Percentiles rank a stretch among this genome's conserved stretches.
Conservation (phyloP, 2,797 vertebrate genomes). For the Protonibea diacanthus region DNA sequence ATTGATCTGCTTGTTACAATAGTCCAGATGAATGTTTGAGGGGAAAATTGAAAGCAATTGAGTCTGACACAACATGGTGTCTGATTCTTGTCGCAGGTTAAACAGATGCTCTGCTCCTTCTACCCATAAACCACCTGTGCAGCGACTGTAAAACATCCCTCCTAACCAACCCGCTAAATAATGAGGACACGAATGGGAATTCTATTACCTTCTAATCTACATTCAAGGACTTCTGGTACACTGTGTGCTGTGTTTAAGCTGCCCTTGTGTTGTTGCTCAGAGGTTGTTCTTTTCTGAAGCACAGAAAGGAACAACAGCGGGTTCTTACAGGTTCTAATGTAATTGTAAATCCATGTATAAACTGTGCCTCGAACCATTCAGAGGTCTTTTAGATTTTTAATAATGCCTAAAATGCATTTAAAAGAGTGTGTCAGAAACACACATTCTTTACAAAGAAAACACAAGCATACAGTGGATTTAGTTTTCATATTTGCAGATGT, state of each 20-base stretch:
- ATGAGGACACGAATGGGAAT: conserved; percentile 69
- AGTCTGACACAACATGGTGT: conserved; percentile 72
- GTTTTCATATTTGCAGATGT: neutral
- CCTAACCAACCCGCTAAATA: conserved; percentile 59
- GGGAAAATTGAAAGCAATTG: conserved; percentile 78
- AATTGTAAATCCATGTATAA: neutral
- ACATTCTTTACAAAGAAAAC: neutral
- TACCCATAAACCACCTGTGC: conserved; percentile 73
- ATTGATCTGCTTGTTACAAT: conserved; percentile 80
- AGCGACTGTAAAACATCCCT: conserved; percentile 66
- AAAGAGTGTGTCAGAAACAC: conserved; percentile 1
- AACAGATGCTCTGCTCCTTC: conserved; percentile 69
- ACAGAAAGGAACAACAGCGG: conserved; percentile 3
- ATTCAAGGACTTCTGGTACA: conserved; percentile 61
- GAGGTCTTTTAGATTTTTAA: neutral
- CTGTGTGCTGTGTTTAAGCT: conserved; percentile 19
- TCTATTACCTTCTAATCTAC: conserved; percentile 71
- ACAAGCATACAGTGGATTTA: neutral
- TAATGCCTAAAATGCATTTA: neutral
- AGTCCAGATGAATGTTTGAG: conserved; percentile 76
- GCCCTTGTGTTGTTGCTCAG: conserved; percentile 7
- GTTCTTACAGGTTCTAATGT: conserved; percentile 11
- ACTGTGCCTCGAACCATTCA: neutral
- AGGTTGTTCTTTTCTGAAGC: conserved; percentile 23
- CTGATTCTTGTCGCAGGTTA: conserved; percentile 68